phyloP scores from a whole-genome alignment of 2,113 vertebrate genomes.

The Ptilonorhynchus violaceus region DNA sequence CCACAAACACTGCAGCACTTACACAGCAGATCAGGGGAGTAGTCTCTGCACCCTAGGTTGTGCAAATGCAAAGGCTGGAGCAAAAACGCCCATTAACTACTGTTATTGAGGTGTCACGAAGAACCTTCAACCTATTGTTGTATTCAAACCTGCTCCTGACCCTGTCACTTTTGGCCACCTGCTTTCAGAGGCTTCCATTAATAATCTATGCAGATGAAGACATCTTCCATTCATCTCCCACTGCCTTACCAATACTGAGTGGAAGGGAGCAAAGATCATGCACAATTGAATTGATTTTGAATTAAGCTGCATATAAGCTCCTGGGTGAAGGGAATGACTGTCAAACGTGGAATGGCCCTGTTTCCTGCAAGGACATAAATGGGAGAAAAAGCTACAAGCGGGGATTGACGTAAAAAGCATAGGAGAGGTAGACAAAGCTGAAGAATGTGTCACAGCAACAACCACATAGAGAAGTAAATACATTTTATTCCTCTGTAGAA shows the following conservation, averaged over 20 bases:
- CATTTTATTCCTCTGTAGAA: neutral
- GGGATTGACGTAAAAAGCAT: neutral
- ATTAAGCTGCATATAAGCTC: neutral
- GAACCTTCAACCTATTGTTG: neutral
- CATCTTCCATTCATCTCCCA: neutral
- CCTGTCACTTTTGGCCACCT: neutral
- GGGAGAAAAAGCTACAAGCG: neutral
- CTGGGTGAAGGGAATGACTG: neutral
- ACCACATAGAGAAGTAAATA: neutral
- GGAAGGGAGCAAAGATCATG: neutral
- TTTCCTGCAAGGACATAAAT: neutral
- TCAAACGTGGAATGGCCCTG: neutral
- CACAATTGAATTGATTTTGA: neutral
- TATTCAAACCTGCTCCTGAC: neutral
- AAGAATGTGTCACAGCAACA: neutral
- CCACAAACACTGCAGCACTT: neutral
- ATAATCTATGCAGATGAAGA: neutral
- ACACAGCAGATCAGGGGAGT: neutral
- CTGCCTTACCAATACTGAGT: neutral
- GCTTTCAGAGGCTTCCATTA: neutral
- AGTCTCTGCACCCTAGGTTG: neutral
- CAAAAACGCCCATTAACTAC: neutral
- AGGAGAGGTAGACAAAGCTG: neutral
- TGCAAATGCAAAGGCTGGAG: neutral
- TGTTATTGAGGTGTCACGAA: neutral